These are phyloP conservation scores for Drosophila kurseongensis DNA, from an alignment of 1,140 invertebrate species.

Conservation along the genomic window DNA sequence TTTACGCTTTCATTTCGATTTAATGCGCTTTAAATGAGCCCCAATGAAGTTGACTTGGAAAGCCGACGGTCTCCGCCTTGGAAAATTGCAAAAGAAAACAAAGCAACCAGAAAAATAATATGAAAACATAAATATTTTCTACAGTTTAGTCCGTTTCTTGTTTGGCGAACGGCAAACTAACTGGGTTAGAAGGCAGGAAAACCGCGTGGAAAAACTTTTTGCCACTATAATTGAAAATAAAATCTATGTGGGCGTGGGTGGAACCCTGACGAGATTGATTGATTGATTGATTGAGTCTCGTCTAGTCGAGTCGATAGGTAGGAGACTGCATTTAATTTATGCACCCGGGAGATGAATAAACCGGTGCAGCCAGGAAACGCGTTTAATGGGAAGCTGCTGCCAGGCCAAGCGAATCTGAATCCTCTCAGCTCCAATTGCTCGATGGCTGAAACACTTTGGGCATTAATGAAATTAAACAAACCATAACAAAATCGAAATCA, in stretches of 20 bases:
- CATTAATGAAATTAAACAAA: constrained; percentile 71
- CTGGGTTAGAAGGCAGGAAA: constrained; percentile 64
- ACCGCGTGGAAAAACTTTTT: constrained; percentile 20
- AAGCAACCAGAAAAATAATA: constrained; percentile 41
- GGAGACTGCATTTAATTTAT: constrained; percentile 36
- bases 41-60: constrained; percentile 45
- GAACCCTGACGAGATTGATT: constrained; percentile 48
- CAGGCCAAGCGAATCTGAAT: constrained; percentile 16
- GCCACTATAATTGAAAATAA: constrained; percentile 4
- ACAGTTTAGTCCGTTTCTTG: constrained; percentile 48
- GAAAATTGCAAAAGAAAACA: constrained; percentile 65
- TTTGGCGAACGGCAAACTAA: constrained; percentile 58
- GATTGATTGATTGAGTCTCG: constrained; percentile 35
- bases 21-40: constrained; percentile 72
- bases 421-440: constrained; percentile 43
- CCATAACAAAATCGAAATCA: constrained; percentile 65
- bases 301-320: constrained; percentile 16
- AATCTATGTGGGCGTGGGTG: constrained; percentile 39
- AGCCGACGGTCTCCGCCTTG: constrained; percentile 30
- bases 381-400: constrained; percentile 17
- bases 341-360: constrained; percentile 7
- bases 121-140: constrained; percentile 76
- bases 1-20: constrained; percentile 83
- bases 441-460: constrained; percentile 25
- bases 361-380: constrained; percentile 38